These are phyloP conservation scores for Stomatorhinus ivindoensis DNA, from an alignment of 2,113 vertebrate genomes.

Conservation along the genomic window DNA sequence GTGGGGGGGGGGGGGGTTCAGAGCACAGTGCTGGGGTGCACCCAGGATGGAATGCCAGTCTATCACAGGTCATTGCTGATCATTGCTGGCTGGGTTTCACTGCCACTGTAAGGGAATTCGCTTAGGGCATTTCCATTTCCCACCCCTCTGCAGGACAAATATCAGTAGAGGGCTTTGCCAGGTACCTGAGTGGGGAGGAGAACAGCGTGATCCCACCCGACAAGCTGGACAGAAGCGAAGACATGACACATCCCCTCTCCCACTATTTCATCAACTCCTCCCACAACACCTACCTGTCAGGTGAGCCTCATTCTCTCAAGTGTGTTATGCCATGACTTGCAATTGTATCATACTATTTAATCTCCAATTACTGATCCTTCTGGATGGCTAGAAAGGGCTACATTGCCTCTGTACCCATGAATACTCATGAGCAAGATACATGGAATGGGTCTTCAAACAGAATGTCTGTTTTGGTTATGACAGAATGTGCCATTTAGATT, in stretches of 20 bases:
- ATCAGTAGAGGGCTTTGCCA: slow-evolving; percentile 87
- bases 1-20: too few relatives aligned
- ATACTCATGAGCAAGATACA: neutral
- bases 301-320: slow-evolving; percentile 41
- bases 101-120: neutral
- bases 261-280: slow-evolving; percentile 99
- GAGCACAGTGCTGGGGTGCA: neutral
- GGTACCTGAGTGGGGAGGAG: slow-evolving; percentile 85
- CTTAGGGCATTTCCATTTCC: neutral
- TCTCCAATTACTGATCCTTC: neutral
- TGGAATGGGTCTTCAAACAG: neutral
- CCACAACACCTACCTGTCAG: slow-evolving; percentile 75
- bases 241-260: slow-evolving; percentile 91
- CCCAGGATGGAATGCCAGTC: neutral
- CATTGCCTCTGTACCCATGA: neutral
- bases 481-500: neutral
- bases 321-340: neutral
- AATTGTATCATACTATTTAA: neutral
- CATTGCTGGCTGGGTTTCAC: neutral
- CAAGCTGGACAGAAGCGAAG: slow-evolving; percentile 97
- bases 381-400: neutral
- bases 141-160: slow-evolving; percentile 76
- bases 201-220: slow-evolving; percentile 93
- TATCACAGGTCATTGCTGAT: neutral
- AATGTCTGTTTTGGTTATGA: neutral